A percentile compares a stretch with the other conserved stretches of the same genome.
These are phyloP conservation scores for Bombylius discolor DNA, from an alignment of 2,888 invertebrate genomes.

Conservation along the genomic window DNA sequence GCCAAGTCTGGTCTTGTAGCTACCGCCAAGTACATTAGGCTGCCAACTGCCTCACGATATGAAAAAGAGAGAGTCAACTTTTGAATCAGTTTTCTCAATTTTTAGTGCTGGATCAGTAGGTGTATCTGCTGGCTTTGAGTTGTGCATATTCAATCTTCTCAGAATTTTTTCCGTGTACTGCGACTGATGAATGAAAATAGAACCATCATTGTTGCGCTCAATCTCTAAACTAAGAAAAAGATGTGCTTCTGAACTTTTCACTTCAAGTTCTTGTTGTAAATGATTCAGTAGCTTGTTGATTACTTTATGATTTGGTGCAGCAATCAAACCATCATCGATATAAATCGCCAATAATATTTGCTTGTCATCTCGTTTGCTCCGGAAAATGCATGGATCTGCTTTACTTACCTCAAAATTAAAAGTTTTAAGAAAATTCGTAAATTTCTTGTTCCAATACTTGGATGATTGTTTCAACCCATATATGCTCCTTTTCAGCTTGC, in stretches of 20 bases:
- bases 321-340: constrained; percentile 21
- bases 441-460: constrained; percentile 18
- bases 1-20: constrained; percentile 15
- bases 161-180: constrained; percentile 12
- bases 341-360: constrained; percentile 17
- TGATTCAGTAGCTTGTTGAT: constrained; percentile 8
- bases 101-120: constrained; percentile 2
- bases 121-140: too few species aligned
- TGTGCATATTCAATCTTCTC: constrained; percentile 11
- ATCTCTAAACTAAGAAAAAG: constrained; percentile 12
- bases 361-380: background rate
- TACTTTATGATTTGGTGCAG: constrained; percentile 7
- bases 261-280: constrained; percentile 6
- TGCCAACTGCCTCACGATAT: constrained; percentile 15
- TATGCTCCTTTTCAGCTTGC: too few species aligned
- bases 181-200: constrained; percentile 12
- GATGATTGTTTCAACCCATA: too few species aligned
- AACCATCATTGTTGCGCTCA: background rate
- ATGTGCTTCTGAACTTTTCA: constrained; percentile 8
- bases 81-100: background rate
- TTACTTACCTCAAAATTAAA: constrained; percentile 13
- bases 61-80: background rate
- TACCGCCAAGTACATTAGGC: constrained; percentile 15
- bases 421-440: constrained; percentile 15
- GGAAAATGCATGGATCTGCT: constrained; percentile 21